phyloP scores from a whole-genome alignment of 2,888 invertebrate species.

The Leptopilina drosophilae region DNA sequence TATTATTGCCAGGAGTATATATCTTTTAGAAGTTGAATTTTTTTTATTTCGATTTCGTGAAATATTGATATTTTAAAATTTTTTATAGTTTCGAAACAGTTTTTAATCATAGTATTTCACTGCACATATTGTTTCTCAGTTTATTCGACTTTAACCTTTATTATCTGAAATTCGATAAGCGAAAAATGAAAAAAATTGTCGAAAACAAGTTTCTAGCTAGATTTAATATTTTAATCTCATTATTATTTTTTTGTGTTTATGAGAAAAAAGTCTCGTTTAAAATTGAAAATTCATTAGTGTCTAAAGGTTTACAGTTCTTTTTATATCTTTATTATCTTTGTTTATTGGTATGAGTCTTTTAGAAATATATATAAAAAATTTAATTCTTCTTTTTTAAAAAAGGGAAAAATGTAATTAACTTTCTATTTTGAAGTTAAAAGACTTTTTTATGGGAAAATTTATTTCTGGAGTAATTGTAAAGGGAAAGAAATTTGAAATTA shows the following conservation, averaged over 20 bases:
- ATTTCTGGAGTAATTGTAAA: too few species aligned
- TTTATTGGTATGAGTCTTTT: too few species aligned
- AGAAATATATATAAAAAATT: too few species aligned
- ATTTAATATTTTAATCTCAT: slow-evolving; percentile 13
- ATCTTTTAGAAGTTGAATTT: too few species aligned
- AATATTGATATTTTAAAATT: slow-evolving; percentile 3
- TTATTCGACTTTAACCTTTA: slow-evolving; percentile 12
- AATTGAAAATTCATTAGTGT: not conserved
- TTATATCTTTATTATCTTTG: too few species aligned
- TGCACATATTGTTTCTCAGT: slow-evolving; percentile 18
- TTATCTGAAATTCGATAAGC: slow-evolving; percentile 37
- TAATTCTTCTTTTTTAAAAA: too few species aligned
- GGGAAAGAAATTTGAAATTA: too few species aligned
- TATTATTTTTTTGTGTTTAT: not conserved
- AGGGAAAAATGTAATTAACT: too few species aligned
- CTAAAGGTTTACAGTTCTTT: not conserved
- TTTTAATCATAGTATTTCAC: slow-evolving; percentile 25
- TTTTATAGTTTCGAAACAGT: slow-evolving; percentile 24
- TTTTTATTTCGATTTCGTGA: not conserved
- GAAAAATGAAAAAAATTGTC: slow-evolving; percentile 29
- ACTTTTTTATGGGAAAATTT: too few species aligned
- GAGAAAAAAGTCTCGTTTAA: not conserved
- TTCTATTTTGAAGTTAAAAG: too few species aligned
- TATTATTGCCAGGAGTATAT: too few species aligned
- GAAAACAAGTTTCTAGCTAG: slow-evolving; percentile 23